A percentile compares a stretch with the other conserved stretches of the same genome.
phyloP scores from a whole-genome alignment of 2,113 vertebrate species.

The Pseudonaja textilis region DNA sequence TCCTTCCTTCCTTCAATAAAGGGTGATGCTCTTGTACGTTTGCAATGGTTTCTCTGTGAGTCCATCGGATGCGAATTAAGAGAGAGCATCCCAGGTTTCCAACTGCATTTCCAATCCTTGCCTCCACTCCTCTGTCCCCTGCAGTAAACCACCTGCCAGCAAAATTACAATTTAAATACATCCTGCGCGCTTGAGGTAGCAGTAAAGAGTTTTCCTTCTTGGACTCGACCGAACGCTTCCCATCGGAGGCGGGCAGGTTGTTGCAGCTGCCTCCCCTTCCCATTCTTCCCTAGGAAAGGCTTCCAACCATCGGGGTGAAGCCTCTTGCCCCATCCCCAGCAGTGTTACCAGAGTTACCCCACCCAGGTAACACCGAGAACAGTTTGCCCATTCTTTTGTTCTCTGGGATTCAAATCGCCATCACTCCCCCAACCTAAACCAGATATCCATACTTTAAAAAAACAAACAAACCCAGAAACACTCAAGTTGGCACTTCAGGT shows the following conservation, averaged over 20 bases:
- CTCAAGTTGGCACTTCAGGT: slow-evolving; percentile 61
- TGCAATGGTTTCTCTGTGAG: background rate
- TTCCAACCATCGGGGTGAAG: slow-evolving; percentile 16
- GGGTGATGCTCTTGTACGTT: background rate
- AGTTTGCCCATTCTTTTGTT: background rate
- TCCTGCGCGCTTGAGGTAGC: slow-evolving; percentile 5
- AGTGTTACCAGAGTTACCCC: too few species aligned
- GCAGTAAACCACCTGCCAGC: background rate
- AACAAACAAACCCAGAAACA: background rate
- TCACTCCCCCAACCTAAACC: background rate
- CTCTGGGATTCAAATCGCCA: background rate
- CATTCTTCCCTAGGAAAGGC: slow-evolving; percentile 29
- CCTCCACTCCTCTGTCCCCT: background rate
- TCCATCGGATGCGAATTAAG: fast-evolving
- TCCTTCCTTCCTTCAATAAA: background rate
- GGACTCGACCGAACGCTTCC: background rate
- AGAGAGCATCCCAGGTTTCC: fast-evolving
- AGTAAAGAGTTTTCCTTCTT: background rate
- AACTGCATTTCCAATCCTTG: fast-evolving
- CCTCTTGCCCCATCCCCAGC: background rate
- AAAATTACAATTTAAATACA: background rate
- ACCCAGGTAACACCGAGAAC: background rate
- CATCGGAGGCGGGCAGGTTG: background rate
- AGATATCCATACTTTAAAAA: background rate
- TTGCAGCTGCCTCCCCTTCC: background rate